Evolutionary conservation across 2,797 vertebrate species (phyloP), one percentile per base, ranked within the genome.

Genomic region (Mastacembelus armatus): DNA sequence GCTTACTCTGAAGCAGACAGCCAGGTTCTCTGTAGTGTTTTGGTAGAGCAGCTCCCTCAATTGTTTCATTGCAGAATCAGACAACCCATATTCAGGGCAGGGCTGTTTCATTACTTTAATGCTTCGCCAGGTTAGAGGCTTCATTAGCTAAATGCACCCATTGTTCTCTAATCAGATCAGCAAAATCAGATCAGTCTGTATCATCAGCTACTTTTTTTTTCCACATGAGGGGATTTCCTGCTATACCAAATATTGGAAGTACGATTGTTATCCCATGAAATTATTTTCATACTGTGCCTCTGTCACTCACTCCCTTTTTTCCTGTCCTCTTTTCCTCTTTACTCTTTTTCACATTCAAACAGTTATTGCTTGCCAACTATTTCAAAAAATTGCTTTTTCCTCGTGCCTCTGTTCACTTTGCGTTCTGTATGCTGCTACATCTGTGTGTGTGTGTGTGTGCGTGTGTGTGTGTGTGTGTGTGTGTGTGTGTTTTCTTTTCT

Each of bases 81-180:
- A 64, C 38, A 30, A 49, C 30, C 51, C 11, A 30, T 66, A 76
- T 81, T 72, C 57, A 77, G 85, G 42, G 24, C 58, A 64, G 39
- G 36, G 50, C 65, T 11, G 45, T 73, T 86, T 85, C 72, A 87
- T 89, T 85, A 77, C 66, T 63, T 64, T 72, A 83, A 80, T 78
- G 81, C 50, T 50, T 69, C 60, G 80, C 56, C 77, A 38, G 66
- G 72, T 90, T 80, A 57, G 43, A 66, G 27, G 16, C 73, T 79
- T 86, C 74, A 83, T 90, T 83, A 74, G 52, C 72, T 85, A 81
- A 85, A 90, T 78, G 63, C 43, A 44, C 29, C 43, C 36, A 66
- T 83, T 80, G 39, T 40, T 85, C 48, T 54, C 52, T 79, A 81
- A 87, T 87, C 78, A 71, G 59, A 83, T 85, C 66, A 78, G 29